These are phyloP conservation scores for Pteronotus mesoamericanus DNA, from an alignment of 2,797 vertebrate species.

Conservation along the genomic window DNA sequence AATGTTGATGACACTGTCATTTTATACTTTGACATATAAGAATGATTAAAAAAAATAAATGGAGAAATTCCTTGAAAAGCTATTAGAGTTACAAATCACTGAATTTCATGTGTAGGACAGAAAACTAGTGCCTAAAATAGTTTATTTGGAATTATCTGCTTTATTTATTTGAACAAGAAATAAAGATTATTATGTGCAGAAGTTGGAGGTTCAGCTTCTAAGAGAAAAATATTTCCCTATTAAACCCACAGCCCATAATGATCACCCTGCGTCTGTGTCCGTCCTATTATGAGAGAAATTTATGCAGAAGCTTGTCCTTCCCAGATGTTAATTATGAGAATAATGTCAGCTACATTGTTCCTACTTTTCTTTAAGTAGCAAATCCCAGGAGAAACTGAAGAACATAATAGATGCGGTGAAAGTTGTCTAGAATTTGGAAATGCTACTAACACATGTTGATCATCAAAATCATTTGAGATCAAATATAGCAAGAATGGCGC, in stretches of 20 bases:
- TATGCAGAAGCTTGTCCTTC: constrained; percentile 62
- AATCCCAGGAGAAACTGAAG: constrained; percentile 56
- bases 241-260: neutral
- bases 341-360: constrained; percentile 26
- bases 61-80: constrained; percentile 7
- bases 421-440: constrained; percentile 49
- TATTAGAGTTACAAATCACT: constrained; percentile 27
- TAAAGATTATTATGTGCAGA: neutral
- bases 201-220: neutral
- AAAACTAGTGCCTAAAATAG: neutral
- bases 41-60: neutral
- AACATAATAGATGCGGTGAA: neutral
- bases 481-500: constrained; percentile 39
- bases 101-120: neutral
- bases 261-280: neutral
- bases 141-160: constrained; percentile 26
- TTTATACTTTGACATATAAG: neutral
- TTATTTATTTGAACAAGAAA: constrained; percentile 3
- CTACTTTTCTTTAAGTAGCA: constrained; percentile 46
- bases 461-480: constrained; percentile 19
- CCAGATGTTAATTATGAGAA: constrained; percentile 63
- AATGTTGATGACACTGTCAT: neutral
- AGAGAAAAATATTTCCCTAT: constrained; percentile 41
- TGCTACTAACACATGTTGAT: constrained; percentile 13
- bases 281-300: neutral